Conservation (phyloP, 1,140 invertebrate species). For the Temnothorax curvispinosus region DNA sequence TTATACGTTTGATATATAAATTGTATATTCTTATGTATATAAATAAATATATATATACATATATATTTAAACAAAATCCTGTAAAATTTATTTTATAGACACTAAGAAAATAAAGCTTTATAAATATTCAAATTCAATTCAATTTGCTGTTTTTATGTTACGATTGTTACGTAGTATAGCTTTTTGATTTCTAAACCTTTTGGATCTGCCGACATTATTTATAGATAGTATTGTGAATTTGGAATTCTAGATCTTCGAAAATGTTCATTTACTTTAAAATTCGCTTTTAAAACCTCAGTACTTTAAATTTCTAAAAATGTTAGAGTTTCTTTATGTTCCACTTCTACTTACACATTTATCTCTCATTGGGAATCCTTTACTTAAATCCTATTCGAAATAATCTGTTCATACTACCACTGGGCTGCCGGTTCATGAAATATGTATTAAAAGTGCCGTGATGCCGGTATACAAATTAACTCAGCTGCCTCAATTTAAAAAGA, state of each 20-base stretch:
- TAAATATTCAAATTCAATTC: neutral
- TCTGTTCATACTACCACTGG: conserved; percentile 1
- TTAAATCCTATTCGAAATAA: conserved; percentile 49
- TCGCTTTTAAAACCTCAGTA: neutral
- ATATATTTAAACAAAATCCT: neutral
- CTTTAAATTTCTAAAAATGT: conserved; percentile 19
- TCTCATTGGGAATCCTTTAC: conserved; percentile 1
- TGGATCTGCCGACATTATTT: neutral
- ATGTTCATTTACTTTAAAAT: neutral
- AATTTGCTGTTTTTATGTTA: neutral
- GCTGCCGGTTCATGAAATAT: conserved; percentile 58
- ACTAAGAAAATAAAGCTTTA: neutral
- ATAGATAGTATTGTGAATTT: conserved; percentile 16
- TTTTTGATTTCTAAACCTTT: neutral
- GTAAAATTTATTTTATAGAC: neutral
- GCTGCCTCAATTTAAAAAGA: conserved; percentile 49
- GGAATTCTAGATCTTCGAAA: neutral
- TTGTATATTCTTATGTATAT: too few species aligned
- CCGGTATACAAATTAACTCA: conserved; percentile 62
- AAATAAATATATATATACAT: neutral
- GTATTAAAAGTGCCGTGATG: conserved; percentile 57
- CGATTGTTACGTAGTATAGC: too few species aligned
- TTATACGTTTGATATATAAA: neutral
- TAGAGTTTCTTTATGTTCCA: neutral
- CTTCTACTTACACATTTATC: conserved; percentile 7